Evolutionary conservation across 2,888 invertebrate species (phyloP).

Genomic region (Polylopha cassiicola): DNA sequence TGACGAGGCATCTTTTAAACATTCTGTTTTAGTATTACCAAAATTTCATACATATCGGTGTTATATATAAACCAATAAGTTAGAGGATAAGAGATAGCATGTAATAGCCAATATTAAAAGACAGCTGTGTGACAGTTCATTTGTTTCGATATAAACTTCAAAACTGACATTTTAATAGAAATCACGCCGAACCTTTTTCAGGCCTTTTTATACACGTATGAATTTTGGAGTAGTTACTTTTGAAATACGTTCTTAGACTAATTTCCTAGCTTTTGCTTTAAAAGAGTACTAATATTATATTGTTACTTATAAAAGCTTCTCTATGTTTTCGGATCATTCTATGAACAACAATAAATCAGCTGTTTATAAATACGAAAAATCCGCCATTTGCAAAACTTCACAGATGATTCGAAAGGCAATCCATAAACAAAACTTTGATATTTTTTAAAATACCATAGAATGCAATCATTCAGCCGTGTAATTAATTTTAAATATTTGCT

Average conservation of each 20-base stretch:
- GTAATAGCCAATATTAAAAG: conserved; percentile 70
- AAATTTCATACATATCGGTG: conserved; percentile 75
- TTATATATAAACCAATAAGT: conserved; percentile 65
- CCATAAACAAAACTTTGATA: no score
- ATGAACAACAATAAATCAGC: no score
- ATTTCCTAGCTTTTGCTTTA: conserved; percentile 53
- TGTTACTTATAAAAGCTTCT: no score
- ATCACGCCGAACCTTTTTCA: conserved; percentile 28
- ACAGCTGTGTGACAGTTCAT: conserved; percentile 71
- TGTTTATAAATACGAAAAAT: no score
- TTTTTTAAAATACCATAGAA: no score
- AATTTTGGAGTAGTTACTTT: background rate
- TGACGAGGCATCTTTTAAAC: conserved; percentile 39
- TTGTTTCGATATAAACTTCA: conserved; percentile 25
- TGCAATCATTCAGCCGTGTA: no score
- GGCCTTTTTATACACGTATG: conserved; percentile 8
- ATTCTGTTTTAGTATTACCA: conserved; percentile 68
- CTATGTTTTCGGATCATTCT: no score
- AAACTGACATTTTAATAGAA: conserved; percentile 23
- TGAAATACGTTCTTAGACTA: no score
- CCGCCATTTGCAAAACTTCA: no score
- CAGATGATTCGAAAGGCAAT: no score
- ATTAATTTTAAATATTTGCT: no score
- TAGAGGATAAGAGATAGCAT: conserved; percentile 45
- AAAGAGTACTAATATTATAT: no score